A percentile compares a stretch with the other conserved stretches of the same genome.
phyloP scores from a whole-genome alignment of 2,113 vertebrate genomes.

The Cepphus grylle region DNA sequence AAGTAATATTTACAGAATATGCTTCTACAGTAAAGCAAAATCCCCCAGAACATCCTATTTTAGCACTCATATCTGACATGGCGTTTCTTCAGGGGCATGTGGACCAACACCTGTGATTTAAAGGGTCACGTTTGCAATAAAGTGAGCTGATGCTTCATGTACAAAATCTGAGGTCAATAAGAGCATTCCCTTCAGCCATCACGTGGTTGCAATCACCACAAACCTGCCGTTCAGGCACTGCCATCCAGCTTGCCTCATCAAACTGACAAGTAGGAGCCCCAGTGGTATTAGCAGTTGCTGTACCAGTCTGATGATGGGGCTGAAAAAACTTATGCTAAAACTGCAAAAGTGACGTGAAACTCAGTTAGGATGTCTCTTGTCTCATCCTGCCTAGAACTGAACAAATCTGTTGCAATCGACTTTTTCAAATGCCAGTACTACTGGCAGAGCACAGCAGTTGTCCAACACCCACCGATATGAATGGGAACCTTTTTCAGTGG shows the following conservation, averaged over 20 bases:
- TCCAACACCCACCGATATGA: background rate
- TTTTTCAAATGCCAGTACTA: background rate
- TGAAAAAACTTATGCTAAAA: background rate
- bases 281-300: background rate
- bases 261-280: background rate
- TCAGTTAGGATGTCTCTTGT: background rate
- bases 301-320: background rate
- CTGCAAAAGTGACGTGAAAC: background rate
- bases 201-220: background rate
- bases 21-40: background rate
- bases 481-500: background rate
- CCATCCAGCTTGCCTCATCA: background rate
- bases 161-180: background rate
- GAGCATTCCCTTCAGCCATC: background rate
- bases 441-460: background rate
- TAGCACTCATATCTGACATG: background rate
- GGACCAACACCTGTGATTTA: background rate
- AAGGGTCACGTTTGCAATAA: background rate
- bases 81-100: accelerated
- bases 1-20: background rate
- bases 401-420: background rate
- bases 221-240: accelerated
- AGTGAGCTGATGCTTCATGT: background rate
- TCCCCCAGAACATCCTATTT: background rate
- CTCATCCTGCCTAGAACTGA: background rate